Conservation (phyloP, 1,140 invertebrate species). For the Phortica variegata region DNA sequence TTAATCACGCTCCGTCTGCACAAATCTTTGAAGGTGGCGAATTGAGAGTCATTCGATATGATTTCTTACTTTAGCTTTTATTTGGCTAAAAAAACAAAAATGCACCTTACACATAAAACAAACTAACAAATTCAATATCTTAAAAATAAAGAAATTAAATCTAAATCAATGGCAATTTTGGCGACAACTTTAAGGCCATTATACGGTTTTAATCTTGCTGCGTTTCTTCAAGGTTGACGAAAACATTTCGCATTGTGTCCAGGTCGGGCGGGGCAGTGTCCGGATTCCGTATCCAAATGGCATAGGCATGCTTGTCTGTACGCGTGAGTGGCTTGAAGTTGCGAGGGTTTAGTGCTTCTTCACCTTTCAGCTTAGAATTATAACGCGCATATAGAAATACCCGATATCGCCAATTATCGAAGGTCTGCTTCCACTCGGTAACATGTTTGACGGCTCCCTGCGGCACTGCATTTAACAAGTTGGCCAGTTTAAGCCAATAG, state of each 20-base stretch:
- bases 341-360: conserved; percentile 47
- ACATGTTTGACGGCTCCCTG: conserved; percentile 50
- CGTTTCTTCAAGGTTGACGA: conserved; percentile 46
- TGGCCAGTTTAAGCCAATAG: conserved; percentile 48
- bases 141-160: conserved; percentile 6
- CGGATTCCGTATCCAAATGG: conserved; percentile 51
- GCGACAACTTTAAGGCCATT: conserved; percentile 2
- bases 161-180: conserved; percentile 35
- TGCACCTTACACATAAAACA: no score
- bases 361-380: conserved; percentile 49
- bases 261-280: conserved; percentile 50
- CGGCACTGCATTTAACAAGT: conserved; percentile 45
- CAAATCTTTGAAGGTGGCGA: no score
- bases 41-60: no score
- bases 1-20: no score
- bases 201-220: conserved; percentile 39
- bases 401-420: conserved; percentile 53
- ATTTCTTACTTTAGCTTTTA: no score
- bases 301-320: conserved; percentile 52
- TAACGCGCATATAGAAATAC: conserved; percentile 51
- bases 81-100: no score
- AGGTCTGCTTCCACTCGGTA: conserved; percentile 52
- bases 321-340: conserved; percentile 49
- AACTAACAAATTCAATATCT: no score
- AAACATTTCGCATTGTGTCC: conserved; percentile 52